phyloP scores from a whole-genome alignment of 2,113 vertebrate species.

The Bujurquina vittata region DNA sequence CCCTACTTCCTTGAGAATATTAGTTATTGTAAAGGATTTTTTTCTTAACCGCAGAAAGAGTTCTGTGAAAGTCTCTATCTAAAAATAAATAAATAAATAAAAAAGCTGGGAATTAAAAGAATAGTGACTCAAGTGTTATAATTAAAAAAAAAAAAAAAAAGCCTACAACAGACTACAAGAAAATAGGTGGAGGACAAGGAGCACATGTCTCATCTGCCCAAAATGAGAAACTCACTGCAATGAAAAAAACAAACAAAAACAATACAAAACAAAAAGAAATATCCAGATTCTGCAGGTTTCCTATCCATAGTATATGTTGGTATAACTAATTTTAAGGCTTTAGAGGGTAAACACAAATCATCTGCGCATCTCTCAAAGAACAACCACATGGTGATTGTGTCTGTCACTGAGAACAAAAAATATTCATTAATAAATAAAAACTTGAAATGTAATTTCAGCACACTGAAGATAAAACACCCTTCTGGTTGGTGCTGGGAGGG shows the following conservation, averaged over 20 bases:
- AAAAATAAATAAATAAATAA: not conserved
- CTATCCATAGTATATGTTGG: not conserved
- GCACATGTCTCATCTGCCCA: not conserved
- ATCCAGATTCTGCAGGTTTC: not conserved
- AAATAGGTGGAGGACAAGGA: not conserved
- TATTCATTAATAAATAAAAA: slow-evolving; percentile 65
- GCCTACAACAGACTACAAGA: not conserved
- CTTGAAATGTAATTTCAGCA: slow-evolving; percentile 53
- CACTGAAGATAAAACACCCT: slow-evolving; percentile 49
- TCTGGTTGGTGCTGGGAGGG: slow-evolving; percentile 22
- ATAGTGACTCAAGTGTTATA: too few relatives aligned
- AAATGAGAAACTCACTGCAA: not conserved
- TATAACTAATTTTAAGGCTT: not conserved
- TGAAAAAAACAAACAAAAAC: not conserved
- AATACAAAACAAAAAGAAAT: not conserved
- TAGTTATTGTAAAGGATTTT: not conserved
- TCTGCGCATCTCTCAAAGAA: slow-evolving; percentile 8
- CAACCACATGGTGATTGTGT: not conserved
- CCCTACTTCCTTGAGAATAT: not conserved
- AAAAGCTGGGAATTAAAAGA: too few relatives aligned
- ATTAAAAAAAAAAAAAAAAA: too few relatives aligned
- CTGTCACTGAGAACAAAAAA: slow-evolving; percentile 34
- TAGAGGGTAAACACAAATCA: slow-evolving; percentile 1
- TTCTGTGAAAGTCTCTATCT: not conserved
- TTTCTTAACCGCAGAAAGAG: not conserved